Percentiles rank a stretch among this genome's conserved stretches.
Evolutionary conservation across 2,113 vertebrate species (phyloP).

Genomic region (Mormyrus lacerda): DNA sequence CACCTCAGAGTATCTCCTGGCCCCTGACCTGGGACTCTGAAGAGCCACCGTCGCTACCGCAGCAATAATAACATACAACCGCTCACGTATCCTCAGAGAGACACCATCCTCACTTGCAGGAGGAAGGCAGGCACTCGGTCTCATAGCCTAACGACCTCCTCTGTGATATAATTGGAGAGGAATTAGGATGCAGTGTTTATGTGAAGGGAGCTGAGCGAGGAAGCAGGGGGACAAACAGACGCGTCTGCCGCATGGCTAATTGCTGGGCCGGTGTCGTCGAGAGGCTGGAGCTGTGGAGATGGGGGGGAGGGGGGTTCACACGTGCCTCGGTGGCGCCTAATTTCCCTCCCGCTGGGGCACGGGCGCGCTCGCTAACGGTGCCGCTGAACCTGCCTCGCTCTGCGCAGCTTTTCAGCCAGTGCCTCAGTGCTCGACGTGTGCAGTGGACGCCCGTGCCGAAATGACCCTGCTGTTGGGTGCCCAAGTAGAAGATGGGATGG

Average conservation of each 20-base stretch:
- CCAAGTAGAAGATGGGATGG: constrained; percentile 27
- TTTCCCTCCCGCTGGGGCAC: constrained; percentile 39
- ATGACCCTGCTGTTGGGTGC: constrained; percentile 39
- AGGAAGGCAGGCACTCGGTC: background rate
- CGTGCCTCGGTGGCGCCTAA: constrained; percentile 29
- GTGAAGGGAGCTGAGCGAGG: constrained; percentile 25
- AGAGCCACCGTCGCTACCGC: background rate
- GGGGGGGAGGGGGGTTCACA: constrained; percentile 39
- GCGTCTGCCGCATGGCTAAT: constrained; percentile 45
- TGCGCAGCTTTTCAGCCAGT: constrained; percentile 40
- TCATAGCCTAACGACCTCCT: constrained; percentile 33
- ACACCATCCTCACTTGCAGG: background rate
- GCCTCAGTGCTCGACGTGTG: constrained; percentile 34
- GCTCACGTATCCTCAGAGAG: background rate
- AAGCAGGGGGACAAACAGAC: constrained; percentile 39
- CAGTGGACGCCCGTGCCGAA: constrained; percentile 28
- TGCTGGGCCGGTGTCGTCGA: constrained; percentile 24
- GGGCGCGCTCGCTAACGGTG: constrained; percentile 47
- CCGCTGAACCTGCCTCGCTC: constrained; percentile 48
- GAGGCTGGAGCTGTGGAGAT: background rate
- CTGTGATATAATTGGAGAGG: constrained; percentile 33
- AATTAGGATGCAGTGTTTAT: constrained; percentile 19
- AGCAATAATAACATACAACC: background rate
- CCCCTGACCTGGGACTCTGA: background rate
- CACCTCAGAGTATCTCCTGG: background rate